Percentiles rank a stretch among this genome's conserved stretches.
phyloP scores from a whole-genome alignment of 1,140 invertebrate species.

The Pantala flavescens region DNA sequence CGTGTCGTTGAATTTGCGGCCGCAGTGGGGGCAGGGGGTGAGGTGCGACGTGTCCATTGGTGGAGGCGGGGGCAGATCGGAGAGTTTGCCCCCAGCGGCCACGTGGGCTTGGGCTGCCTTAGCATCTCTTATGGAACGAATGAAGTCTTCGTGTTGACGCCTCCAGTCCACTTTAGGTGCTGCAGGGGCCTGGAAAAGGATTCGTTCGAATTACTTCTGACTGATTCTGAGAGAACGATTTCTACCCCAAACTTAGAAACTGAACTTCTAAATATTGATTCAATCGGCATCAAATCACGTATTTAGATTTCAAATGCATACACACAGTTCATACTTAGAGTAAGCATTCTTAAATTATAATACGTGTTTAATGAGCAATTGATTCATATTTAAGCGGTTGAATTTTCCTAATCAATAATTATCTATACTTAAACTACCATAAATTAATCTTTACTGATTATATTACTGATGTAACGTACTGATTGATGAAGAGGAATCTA shows the following conservation, averaged over 20 bases:
- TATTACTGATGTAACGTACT: too few species aligned
- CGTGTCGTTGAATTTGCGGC: slow-evolving; percentile 69
- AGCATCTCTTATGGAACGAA: slow-evolving; percentile 76
- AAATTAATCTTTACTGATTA: too few species aligned
- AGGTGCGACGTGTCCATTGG: slow-evolving; percentile 79
- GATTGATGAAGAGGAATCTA: too few species aligned
- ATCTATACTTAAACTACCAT: too few species aligned
- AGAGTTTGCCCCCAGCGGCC: slow-evolving; percentile 72
- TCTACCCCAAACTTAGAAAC: not conserved
- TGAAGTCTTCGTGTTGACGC: slow-evolving; percentile 86
- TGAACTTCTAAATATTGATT: too few species aligned
- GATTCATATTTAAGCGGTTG: too few species aligned
- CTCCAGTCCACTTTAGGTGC: slow-evolving; percentile 71
- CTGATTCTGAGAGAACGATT: not conserved
- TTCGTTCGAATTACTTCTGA: slow-evolving; percentile 6
- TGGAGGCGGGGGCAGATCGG: slow-evolving; percentile 82
- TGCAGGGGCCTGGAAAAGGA: slow-evolving; percentile 18
- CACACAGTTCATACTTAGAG: too few species aligned
- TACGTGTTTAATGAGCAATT: too few species aligned
- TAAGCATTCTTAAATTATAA: too few species aligned
- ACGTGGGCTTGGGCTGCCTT: slow-evolving; percentile 77
- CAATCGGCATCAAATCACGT: too few species aligned
- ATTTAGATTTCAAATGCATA: too few species aligned
- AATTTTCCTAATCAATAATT: too few species aligned
- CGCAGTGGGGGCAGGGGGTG: slow-evolving; percentile 83